Conservation (phyloP, 2,113 vertebrate species). For the Coptodon rendalli region DNA sequence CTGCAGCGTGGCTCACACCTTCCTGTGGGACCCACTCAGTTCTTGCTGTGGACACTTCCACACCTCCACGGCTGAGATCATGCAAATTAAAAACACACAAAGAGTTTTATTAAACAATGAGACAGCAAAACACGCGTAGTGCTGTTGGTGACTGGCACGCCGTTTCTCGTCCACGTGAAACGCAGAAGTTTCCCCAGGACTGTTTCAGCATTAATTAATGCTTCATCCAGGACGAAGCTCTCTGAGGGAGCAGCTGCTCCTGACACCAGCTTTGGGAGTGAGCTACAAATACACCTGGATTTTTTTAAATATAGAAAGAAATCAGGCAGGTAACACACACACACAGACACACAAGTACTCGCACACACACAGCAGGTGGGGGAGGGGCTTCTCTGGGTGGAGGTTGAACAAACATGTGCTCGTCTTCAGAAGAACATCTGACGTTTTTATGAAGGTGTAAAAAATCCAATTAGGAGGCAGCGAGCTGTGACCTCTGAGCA, state of each 20-base stretch:
- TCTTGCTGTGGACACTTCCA: neutral
- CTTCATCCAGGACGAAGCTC: neutral
- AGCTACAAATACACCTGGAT: neutral
- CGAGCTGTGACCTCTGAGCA: neutral
- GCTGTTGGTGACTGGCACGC: neutral
- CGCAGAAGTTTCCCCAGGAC: neutral
- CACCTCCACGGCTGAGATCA: neutral
- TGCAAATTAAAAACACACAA: neutral
- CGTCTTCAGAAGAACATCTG: neutral
- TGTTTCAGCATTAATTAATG: no score
- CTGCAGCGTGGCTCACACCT: neutral
- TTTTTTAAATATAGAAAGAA: neutral
- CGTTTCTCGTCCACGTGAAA: neutral
- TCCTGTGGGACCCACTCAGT: neutral
- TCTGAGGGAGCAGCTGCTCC: neutral
- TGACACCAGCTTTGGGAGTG: neutral
- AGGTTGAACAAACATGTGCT: neutral
- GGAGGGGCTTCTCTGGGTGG: neutral
- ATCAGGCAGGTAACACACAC: neutral
- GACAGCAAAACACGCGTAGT: fast-evolving
- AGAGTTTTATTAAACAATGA: neutral
- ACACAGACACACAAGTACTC: neutral
- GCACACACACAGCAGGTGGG: neutral
- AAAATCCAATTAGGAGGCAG: neutral
- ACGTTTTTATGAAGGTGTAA: neutral